Evolutionary conservation across 2,888 invertebrate genomes (phyloP).

Genomic region (Stegana nigrithorax): DNA sequence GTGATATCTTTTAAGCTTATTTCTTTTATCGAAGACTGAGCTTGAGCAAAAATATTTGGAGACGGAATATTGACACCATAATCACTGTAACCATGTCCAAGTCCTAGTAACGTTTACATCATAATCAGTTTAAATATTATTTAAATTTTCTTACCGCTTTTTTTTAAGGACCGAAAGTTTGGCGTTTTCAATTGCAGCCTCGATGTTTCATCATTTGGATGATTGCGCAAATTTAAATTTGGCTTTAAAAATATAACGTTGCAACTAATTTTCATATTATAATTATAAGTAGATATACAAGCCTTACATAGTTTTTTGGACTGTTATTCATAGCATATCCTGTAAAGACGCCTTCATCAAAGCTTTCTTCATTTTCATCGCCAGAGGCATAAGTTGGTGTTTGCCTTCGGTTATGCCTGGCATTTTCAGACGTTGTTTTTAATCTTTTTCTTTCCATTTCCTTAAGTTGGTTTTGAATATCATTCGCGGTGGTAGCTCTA

Average conservation of each 20-base stretch:
- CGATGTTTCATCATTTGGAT: background rate
- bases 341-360: conserved; percentile 74
- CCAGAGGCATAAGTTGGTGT: conserved; percentile 22
- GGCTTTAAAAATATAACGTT: too few species aligned
- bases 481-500: conserved; percentile 79
- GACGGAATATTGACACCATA: too few species aligned
- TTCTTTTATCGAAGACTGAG: too few species aligned
- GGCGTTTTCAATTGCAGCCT: background rate
- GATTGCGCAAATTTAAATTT: too few species aligned
- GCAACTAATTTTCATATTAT: too few species aligned
- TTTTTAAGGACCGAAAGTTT: background rate
- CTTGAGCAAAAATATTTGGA: too few species aligned
- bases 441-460: background rate
- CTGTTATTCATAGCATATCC: conserved; percentile 63
- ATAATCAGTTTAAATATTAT: background rate
- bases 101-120: conserved; percentile 36
- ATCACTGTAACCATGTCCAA: conserved; percentile 41
- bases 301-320: background rate
- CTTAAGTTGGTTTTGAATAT: conserved; percentile 75
- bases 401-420: background rate
- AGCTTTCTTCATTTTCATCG: conserved; percentile 70
- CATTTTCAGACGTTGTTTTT: background rate
- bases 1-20: conserved; percentile 78
- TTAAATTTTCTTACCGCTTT: background rate
- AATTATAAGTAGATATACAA: background rate